These are phyloP conservation scores for Antrozous pallidus DNA, from an alignment of 2,797 vertebrate species.

Conservation along the genomic window DNA sequence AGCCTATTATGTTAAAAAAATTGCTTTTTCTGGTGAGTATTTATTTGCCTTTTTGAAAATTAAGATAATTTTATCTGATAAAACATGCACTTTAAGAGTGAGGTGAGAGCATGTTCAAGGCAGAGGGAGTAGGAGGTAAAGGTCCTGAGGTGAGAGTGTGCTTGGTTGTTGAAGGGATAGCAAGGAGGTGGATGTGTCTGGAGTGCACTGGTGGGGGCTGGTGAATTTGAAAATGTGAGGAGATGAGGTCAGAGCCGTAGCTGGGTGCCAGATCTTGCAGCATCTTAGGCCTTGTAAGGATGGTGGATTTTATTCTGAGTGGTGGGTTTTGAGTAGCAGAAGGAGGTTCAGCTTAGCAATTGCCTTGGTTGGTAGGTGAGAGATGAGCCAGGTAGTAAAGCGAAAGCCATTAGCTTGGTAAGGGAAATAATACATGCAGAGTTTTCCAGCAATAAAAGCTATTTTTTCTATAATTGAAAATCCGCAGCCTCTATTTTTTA, in stretches of 20 bases:
- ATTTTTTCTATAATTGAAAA: neutral
- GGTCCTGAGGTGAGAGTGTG: neutral
- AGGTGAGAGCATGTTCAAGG: neutral
- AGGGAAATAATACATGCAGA: neutral
- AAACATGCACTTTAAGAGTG: neutral
- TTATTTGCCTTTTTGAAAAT: slow-evolving; percentile 2
- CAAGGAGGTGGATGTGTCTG: fast-evolving
- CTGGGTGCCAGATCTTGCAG: neutral
- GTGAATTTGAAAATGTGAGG: neutral
- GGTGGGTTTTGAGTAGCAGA: neutral
- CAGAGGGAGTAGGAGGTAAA: neutral
- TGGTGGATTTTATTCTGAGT: neutral
- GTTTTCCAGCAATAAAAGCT: neutral
- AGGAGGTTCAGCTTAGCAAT: neutral
- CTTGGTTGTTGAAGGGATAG: neutral
- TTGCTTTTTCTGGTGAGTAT: slow-evolving; percentile 71
- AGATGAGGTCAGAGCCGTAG: neutral
- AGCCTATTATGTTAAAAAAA: slow-evolving; percentile 53
- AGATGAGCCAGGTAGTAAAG: neutral
- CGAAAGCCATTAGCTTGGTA: neutral
- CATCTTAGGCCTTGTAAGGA: neutral
- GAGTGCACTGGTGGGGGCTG: neutral
- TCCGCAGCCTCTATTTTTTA: neutral
- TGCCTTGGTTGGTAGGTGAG: neutral
- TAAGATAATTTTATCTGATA: neutral